Evolutionary conservation across 2,888 invertebrate species (phyloP), one percentile per base, ranked within the genome.

Genomic region (Tetragonula carbonaria): DNA sequence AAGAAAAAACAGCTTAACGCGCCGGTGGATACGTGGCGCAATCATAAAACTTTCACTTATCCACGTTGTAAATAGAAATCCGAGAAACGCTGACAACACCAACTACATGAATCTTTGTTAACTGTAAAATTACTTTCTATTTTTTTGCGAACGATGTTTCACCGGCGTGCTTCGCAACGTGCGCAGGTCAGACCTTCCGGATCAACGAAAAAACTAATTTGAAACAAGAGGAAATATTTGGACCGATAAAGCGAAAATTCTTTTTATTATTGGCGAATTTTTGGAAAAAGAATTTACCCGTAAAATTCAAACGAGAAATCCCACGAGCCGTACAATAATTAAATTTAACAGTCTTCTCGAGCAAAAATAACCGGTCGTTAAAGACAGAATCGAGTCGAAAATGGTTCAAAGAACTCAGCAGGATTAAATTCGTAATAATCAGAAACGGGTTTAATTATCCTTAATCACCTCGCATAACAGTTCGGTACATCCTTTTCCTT

Each of bases 131-230:
- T 71, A 71, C 57, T 66, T 78, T 71, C 38, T 51, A 59, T 71
- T 79, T 75, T 68, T 71, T 72, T 16, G 28, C 23, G 5, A 70
- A 50, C 23, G n/a, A n/a, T 45, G 6, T 45, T 50, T 11, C 50
- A 16, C 38, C 11, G 23, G 16, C 50, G 8, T 21, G 23, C 33
- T 28, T 59, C 6, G 14, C 16, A 62, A 78, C 62, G 28, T 1
- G 33, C 33, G 45, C 45, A 45, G 45, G 0, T 33, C 62, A 55
- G 33, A 55, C 28, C 18, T 45, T 33, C 28, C 38, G 2, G 74
- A 74, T 80, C 71, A 74, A 66, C 63, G 68, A 51, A 70, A 65
- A 80, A 70, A 66, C 74, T 74, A 71, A 74, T 66, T 72, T 50
- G 63, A 50, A 63, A 74, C 68, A 68, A 63, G 63, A 67, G 51